A percentile compares a stretch with the other conserved stretches of the same genome.
Conservation (phyloP, 35 echinoderm and acorn worm genomes). For the Amphiura filiformis region DNA sequence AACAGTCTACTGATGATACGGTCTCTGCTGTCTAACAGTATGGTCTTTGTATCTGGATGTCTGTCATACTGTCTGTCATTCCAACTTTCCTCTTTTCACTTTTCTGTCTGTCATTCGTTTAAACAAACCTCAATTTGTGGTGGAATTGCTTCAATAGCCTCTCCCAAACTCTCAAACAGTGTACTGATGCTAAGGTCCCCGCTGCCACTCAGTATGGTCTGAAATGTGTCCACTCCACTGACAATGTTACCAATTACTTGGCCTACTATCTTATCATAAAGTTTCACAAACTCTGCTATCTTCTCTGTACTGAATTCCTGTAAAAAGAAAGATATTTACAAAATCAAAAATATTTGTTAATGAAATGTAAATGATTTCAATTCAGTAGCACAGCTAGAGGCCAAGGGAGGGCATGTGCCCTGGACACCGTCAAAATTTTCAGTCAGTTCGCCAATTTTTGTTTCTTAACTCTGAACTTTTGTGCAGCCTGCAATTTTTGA, state of each 20-base stretch:
- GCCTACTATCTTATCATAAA: not conserved
- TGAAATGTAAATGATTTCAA: too few species aligned
- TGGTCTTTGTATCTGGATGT: too few species aligned
- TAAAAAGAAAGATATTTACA: not conserved
- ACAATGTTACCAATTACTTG: slow-evolving; percentile 20
- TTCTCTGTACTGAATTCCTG: slow-evolving; percentile 6
- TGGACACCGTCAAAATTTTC: too few species aligned
- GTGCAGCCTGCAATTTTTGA: too few species aligned
- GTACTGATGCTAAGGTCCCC: not conserved
- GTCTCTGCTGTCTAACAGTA: too few species aligned
- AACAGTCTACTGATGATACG: too few species aligned
- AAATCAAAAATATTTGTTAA: too few species aligned
- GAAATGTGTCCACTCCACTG: not conserved
- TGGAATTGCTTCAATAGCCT: slow-evolving; percentile 11
- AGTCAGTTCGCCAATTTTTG: too few species aligned
- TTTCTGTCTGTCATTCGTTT: not conserved
- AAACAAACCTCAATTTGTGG: not conserved
- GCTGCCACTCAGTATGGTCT: not conserved
- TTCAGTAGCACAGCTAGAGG: too few species aligned
- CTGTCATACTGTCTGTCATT: not conserved
- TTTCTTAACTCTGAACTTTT: too few species aligned
- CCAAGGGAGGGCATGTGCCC: too few species aligned
- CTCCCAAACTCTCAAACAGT: slow-evolving; percentile 15
- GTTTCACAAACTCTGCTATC: not conserved
- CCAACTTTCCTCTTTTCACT: not conserved